Base-by-base conservation (phyloP, 1,140 invertebrate genomes). In the Acromyrmex echinatior region DNA sequence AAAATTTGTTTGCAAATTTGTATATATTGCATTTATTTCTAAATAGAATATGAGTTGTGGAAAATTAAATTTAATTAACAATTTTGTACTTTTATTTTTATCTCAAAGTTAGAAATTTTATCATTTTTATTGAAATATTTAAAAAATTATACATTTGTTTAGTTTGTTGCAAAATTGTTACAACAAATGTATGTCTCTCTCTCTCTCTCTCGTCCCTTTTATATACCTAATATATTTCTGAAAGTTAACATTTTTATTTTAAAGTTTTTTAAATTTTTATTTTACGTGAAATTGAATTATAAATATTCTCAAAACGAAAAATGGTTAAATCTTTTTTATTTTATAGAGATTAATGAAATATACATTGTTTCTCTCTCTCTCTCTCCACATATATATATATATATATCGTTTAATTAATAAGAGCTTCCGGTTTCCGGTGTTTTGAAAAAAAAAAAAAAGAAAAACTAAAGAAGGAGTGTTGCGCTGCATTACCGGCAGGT, bases 401-500 rank as follows among this genome's bases (percentile, higher is more conserved):
- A 21, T 21, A 21, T 21, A 45, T 25, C 12, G 4, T 21, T 31
- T 14, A 21, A 39, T 66, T 39, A 68, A 68, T 68, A 45, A 21
- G 31, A 35, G 31, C 9, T 68, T 35, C 25, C 62, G 16, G 16
- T 65, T 28, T 71, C 7, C 51, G 49, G 3, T 12, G 18, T n/a
- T 14, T n/a, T 7, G 10, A 56, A 56, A 21, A 31, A 31, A 18
- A 12, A 12, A 16, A 35, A 35, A 35, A 7, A 35, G 31, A 5
- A 31, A 31, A 31, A 31, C 31, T 5, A 21, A 35, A 35, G 31
- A 35, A 5, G 0, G 16, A 21, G 49, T 71, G 21, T 21, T 28
- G 18, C 58, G 14, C 49, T 18, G 53, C 28, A 53, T 28, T 68
- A 53, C 49, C 63, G n/a, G 35, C n/a, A 89, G 91, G 25, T 56